phyloP scores from a whole-genome alignment of 2,797 vertebrate genomes.

The Poeciliopsis gracilis region DNA sequence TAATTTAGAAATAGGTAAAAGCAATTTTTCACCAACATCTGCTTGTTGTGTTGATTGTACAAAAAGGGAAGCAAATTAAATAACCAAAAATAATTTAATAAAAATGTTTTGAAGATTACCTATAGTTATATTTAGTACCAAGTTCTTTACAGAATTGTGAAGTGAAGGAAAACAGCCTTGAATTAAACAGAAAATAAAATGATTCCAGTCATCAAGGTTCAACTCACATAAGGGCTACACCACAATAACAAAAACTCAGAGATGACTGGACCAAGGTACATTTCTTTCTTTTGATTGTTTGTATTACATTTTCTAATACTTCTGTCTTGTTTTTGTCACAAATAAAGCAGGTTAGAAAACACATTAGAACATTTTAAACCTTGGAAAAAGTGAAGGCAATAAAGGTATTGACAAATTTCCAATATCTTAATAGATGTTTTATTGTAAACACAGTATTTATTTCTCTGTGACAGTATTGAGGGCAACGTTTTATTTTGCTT shows the following conservation, averaged over 20 bases:
- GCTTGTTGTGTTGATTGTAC: not conserved
- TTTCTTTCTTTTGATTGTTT: not conserved
- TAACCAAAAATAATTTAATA: not conserved
- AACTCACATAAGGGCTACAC: not conserved
- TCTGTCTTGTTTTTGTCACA: not conserved
- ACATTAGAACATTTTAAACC: not conserved
- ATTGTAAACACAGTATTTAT: not conserved
- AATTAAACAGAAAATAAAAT: not conserved
- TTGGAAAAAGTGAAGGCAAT: not conserved
- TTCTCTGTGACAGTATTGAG: not conserved
- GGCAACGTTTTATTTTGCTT: not conserved
- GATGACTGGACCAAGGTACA: not conserved
- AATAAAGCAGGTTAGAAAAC: not conserved
- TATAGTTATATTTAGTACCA: not conserved
- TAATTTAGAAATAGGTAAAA: not conserved
- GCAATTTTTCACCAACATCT: not conserved
- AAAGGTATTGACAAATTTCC: not conserved
- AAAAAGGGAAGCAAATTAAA: not conserved
- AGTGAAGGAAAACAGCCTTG: not conserved
- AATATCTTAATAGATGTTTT: not conserved
- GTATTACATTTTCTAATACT: not conserved
- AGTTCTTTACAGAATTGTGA: not conserved
- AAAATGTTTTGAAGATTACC: not conserved
- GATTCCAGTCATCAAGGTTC: not conserved
- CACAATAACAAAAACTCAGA: not conserved